These are phyloP conservation scores for Amphiura filiformis DNA, from an alignment of 35 echinoderm and acorn worm genomes.

Conservation along the genomic window DNA sequence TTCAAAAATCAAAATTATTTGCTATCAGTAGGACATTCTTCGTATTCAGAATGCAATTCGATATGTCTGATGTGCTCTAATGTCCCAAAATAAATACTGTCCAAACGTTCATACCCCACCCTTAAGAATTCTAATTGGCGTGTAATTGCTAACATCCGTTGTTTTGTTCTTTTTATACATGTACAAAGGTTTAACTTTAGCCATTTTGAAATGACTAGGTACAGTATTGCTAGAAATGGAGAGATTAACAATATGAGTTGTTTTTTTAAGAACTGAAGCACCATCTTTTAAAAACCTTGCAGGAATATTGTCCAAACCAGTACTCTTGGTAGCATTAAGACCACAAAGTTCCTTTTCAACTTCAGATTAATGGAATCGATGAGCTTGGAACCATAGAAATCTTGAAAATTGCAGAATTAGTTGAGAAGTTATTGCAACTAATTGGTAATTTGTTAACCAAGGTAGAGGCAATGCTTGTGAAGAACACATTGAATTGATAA, in stretches of 20 bases:
- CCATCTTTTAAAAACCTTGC: conserved; percentile 18
- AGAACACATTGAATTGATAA: conserved; percentile 15
- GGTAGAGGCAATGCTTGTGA: conserved; percentile 5
- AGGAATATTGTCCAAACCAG: no score
- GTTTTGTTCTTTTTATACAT: background rate
- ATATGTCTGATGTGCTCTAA: no score
- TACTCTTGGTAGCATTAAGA: background rate
- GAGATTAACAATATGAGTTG: conserved; percentile 20
- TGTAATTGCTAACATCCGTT: background rate
- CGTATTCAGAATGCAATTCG: no score
- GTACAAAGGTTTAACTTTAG: background rate
- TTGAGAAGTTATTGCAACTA: background rate
- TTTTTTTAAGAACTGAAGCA: background rate
- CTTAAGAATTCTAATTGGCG: background rate
- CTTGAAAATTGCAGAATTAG: background rate
- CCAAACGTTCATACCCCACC: no score
- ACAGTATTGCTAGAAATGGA: background rate
- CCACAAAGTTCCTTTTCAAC: background rate
- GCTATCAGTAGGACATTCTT: no score
- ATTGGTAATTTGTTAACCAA: conserved; percentile 8
- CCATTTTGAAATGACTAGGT: background rate
- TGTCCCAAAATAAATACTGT: no score
- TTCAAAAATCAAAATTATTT: no score
- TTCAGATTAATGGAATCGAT: background rate
- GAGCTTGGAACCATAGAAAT: background rate